Conservation (phyloP, 2,797 vertebrate genomes). For the Staurois parvus region DNA sequence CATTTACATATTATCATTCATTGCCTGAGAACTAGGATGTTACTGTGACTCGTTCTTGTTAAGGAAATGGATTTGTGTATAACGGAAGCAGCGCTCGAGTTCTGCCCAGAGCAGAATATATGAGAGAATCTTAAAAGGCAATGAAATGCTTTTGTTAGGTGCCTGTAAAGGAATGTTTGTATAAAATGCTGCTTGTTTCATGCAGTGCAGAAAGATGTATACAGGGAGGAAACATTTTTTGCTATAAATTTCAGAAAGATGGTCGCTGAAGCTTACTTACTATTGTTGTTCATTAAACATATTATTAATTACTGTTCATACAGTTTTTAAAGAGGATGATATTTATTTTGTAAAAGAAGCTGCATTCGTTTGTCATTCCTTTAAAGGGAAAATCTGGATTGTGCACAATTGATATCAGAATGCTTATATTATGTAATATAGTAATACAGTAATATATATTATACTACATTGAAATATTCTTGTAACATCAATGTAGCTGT, state of each 20-base stretch:
- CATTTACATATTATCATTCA: constrained; percentile 46
- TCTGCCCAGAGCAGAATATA: constrained; percentile 32
- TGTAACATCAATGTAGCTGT: too few relatives aligned
- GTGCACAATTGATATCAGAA: too few relatives aligned
- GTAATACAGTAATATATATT: background rate
- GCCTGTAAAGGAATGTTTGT: constrained; percentile 1
- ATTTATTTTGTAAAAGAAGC: background rate
- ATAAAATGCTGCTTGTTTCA: constrained; percentile 7
- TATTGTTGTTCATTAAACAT: background rate
- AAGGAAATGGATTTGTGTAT: constrained; percentile 51
- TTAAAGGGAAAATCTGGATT: too few relatives aligned
- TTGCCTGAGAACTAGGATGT: constrained; percentile 41
- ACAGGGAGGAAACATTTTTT: background rate
- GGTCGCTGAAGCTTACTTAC: background rate
- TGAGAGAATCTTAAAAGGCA: constrained; percentile 35
- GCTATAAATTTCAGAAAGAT: background rate
- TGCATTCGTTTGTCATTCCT: background rate
- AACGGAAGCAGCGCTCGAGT: constrained; percentile 27
- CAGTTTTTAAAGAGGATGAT: too few relatives aligned
- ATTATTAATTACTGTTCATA: background rate
- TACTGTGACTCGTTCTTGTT: constrained; percentile 35
- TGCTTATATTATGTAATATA: background rate
- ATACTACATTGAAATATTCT: too few relatives aligned
- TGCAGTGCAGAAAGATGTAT: background rate
- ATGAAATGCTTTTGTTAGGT: constrained; percentile 14